Conservation (phyloP, 2,888 invertebrate genomes). For the Hofmannophila pseudospretella region DNA sequence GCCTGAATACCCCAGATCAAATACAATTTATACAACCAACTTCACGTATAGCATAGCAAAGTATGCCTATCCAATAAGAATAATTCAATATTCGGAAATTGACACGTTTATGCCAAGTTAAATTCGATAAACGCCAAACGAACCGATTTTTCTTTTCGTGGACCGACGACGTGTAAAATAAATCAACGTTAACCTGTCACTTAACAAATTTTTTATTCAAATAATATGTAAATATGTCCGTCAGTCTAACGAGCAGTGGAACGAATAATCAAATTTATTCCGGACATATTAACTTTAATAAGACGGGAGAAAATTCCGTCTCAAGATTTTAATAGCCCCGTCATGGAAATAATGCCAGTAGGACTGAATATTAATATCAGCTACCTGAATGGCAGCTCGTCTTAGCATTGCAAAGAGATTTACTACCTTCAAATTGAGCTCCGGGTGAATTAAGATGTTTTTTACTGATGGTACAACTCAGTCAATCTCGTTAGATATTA, state of each 20-base stretch:
- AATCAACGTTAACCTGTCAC: background rate
- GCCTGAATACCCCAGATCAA: too few relatives aligned
- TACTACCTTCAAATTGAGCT: slow-evolving; percentile 18
- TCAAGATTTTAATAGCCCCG: slow-evolving; percentile 56
- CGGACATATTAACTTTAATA: slow-evolving; percentile 41
- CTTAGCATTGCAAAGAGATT: slow-evolving; percentile 60
- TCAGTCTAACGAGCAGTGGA: slow-evolving; percentile 8
- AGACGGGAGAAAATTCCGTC: slow-evolving; percentile 36
- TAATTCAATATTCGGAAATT: too few relatives aligned
- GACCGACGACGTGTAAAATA: background rate
- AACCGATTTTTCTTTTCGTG: too few relatives aligned
- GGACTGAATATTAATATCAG: slow-evolving; percentile 62
- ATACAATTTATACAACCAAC: too few relatives aligned
- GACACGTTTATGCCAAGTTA: too few relatives aligned
- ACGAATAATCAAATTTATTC: slow-evolving; percentile 44
- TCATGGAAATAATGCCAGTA: slow-evolving; percentile 54
- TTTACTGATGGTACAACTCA: slow-evolving; percentile 2
- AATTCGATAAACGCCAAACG: too few relatives aligned
- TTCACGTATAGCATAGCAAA: too few relatives aligned
- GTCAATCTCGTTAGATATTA: too few relatives aligned
- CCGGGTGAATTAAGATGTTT: background rate
- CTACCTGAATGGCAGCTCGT: slow-evolving; percentile 50
- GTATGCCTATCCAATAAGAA: too few relatives aligned
- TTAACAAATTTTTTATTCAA: background rate
- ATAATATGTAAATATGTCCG: slow-evolving; percentile 4